These are phyloP conservation scores for Brachymystax lenok DNA, from an alignment of 2,797 vertebrate genomes.

Conservation along the genomic window DNA sequence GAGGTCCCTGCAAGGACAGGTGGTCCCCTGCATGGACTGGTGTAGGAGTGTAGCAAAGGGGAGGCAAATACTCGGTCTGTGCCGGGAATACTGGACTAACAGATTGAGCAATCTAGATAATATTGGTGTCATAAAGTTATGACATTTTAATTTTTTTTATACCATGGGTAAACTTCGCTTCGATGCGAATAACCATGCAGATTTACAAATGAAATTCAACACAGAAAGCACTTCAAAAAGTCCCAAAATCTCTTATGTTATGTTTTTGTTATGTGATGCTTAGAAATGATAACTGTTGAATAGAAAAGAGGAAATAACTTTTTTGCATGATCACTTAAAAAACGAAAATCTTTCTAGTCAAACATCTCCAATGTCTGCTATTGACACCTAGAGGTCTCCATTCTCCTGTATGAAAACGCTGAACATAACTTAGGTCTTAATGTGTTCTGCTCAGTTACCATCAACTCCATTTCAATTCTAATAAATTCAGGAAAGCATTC, in stretches of 20 bases:
- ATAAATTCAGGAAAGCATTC: not conserved
- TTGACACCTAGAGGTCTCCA: not conserved
- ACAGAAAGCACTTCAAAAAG: not conserved
- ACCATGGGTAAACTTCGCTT: not conserved
- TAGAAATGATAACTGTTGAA: no score
- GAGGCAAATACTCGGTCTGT: not conserved
- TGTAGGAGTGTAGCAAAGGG: not conserved
- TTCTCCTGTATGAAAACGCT: not conserved
- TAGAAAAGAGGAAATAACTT: not conserved
- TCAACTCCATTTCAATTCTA: not conserved
- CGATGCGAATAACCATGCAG: not conserved
- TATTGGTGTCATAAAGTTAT: not conserved
- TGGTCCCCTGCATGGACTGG: not conserved
- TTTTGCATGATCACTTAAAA: not conserved
- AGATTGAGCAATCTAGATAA: not conserved
- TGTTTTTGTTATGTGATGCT: not conserved
- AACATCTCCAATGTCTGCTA: constrained; percentile 4
- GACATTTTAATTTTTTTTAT: no score
- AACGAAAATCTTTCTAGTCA: not conserved
- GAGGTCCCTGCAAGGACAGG: constrained; percentile 33
- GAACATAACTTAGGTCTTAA: not conserved
- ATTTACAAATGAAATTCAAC: not conserved
- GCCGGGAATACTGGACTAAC: not conserved
- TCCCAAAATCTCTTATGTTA: not conserved
- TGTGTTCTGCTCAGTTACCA: not conserved